Base-by-base conservation (phyloP, 2,888 invertebrate species). In the Aporophyla lueneburgensis region DNA sequence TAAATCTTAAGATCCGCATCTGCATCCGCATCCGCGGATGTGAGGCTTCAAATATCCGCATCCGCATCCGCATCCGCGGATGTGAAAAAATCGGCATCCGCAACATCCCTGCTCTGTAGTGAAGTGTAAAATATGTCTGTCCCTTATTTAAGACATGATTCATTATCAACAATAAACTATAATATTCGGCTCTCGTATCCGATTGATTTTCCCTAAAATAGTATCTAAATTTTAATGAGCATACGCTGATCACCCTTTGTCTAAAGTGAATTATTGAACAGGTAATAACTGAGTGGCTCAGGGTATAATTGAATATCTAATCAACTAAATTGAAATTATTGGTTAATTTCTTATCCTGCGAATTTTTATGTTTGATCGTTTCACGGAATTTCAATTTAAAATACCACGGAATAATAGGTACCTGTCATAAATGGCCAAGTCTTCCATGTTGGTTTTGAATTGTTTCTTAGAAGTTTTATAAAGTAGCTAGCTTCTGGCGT, bases 201-300 rank as follows among this genome's bases (percentile, higher is more conserved):
- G 9, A 33, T 33, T 2, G 10, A 58, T 58, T 49, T 72, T 40
- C 56, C 21, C 21, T 21, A n/a, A 27, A 73, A 73, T 49, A 9
- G n/a, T 6, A 16, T n/a, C 16, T 33, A 58, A 56, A 73, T 73
- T 49, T 73, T 49, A 73, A 73, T 73, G 46, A 58, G 24, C 24
- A 40, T 21, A 40, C 40, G 24, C 59, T 53, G 19, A 74, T 51
- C 58, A 58, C 2, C 43, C 43, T 54, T 61, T n/a, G 53, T 54
- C 24, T 24, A 21, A 0, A 33, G 21, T 63, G 33, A 62, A 71
- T 77, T 53, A 80, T 58, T 77, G 21, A 77, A 63, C 24, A 63
- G 21, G 12, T 49, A 63, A 63, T 58, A 53, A 58, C 53, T 53
- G 58, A 53, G n/a, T n/a, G n/a, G n/a, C 33, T 14, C 16, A 16